phyloP scores from a whole-genome alignment of 2,113 vertebrate genomes.

The Prunella fulvescens region DNA sequence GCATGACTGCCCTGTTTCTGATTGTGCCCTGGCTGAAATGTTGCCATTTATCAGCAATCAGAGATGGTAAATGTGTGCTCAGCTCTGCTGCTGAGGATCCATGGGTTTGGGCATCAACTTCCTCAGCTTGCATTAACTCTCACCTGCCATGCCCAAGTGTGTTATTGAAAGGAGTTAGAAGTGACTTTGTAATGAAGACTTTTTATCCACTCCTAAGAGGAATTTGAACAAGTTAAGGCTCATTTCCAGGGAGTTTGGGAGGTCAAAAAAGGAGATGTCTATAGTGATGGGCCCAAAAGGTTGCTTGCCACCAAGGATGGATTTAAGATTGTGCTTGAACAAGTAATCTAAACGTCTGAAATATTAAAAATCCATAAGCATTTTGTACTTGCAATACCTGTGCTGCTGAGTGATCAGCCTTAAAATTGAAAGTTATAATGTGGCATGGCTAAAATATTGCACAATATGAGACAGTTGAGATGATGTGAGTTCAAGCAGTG shows the following conservation, averaged over 20 bases:
- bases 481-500: fast-evolving
- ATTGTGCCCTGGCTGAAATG: fast-evolving
- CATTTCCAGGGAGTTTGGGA: neutral
- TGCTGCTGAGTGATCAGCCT: neutral
- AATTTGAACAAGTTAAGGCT: neutral
- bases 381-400: neutral
- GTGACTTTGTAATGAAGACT: neutral
- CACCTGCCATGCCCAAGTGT: neutral
- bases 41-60: neutral
- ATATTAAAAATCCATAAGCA: neutral
- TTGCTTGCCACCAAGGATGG: neutral
- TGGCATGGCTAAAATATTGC: neutral
- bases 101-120: fast-evolving
- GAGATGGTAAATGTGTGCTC: fast-evolving
- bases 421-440: neutral
- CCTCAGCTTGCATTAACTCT: neutral
- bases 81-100: neutral
- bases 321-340: neutral
- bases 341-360: neutral
- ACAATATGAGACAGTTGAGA: neutral
- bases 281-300: neutral
- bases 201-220: neutral
- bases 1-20: neutral
- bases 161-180: neutral
- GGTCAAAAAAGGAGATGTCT: neutral